Percentiles rank a stretch among this genome's conserved stretches.
These are phyloP conservation scores for Epizoanthus illoricatus DNA, from an alignment of 92 coral and sea anemone genomes.

Conservation along the genomic window DNA sequence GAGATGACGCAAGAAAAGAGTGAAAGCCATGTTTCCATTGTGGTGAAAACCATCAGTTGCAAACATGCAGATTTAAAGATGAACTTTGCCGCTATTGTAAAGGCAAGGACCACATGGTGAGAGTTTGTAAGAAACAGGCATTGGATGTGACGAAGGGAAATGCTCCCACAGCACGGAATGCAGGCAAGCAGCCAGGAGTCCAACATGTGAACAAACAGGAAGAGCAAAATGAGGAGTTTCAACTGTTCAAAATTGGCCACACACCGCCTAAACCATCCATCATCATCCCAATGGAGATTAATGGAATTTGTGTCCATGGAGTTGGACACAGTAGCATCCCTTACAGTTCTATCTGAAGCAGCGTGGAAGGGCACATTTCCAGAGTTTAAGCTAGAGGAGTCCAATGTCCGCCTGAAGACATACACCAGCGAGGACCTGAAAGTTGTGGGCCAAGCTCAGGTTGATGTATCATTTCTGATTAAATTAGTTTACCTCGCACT, in stretches of 20 bases:
- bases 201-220: too few relatives aligned
- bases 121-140: slow-evolving; percentile 21
- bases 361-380: background rate
- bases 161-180: background rate
- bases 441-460: background rate
- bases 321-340: too few relatives aligned
- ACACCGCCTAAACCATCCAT: background rate
- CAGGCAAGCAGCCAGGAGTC: background rate
- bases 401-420: background rate
- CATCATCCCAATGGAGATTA: too few relatives aligned
- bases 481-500: too few relatives aligned
- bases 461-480: too few relatives aligned
- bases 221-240: too few relatives aligned
- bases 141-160: background rate
- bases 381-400: background rate
- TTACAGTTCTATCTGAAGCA: background rate
- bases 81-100: slow-evolving; percentile 4
- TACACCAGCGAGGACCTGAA: background rate
- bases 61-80: slow-evolving; percentile 2
- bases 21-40: slow-evolving; percentile 2
- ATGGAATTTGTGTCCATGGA: too few relatives aligned
- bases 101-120: background rate
- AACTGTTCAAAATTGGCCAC: background rate
- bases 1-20: too few relatives aligned
- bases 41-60: background rate